Evolutionary conservation across 2,797 vertebrate genomes (phyloP).

Genomic region (Oreochromis mossambicus): DNA sequence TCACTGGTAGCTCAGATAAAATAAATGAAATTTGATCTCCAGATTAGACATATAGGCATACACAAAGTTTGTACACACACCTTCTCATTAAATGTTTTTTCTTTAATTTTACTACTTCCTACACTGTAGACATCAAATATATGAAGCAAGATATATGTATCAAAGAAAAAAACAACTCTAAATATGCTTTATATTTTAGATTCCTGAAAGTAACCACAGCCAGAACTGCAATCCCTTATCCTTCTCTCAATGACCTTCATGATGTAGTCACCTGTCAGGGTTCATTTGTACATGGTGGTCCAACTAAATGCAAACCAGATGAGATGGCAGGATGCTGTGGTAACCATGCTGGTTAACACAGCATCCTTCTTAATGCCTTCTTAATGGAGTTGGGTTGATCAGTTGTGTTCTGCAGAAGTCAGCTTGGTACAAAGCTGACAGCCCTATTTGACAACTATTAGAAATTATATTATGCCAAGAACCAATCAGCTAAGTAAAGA

Average conservation of each 20-base stretch:
- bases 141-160: not conserved
- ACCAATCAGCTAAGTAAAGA: not conserved
- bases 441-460: not conserved
- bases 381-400: not conserved
- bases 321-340: no score
- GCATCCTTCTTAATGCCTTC: no score
- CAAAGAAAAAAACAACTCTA: accelerated
- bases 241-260: not conserved
- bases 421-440: not conserved
- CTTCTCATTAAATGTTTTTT: not conserved
- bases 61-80: not conserved
- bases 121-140: not conserved
- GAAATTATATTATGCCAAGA: not conserved
- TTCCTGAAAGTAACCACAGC: not conserved
- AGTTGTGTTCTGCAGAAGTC: not conserved
- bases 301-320: no score
- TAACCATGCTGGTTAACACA: no score
- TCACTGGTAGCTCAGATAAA: not conserved
- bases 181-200: not conserved
- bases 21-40: not conserved
- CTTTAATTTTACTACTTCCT: not conserved
- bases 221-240: accelerated
- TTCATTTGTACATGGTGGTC: not conserved
- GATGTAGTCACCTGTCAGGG: not conserved
- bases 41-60: not conserved